phyloP scores from a whole-genome alignment of 2,113 vertebrate species.

The Hydrochoerus hydrochaeris region DNA sequence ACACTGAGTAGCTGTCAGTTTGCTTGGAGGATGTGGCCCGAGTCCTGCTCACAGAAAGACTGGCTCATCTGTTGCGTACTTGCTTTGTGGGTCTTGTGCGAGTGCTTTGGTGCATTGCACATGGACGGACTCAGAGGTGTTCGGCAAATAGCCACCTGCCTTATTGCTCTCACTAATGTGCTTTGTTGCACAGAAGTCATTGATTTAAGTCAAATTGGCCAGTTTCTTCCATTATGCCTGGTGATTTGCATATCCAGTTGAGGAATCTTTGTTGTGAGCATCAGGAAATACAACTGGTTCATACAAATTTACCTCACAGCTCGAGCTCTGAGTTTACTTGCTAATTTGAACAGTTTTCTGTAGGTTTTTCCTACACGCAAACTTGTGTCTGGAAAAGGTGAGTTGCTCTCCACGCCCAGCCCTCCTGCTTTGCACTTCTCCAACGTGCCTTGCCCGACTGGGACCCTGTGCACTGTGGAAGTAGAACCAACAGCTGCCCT shows the following conservation, averaged over 20 bases:
- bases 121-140: neutral
- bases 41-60: neutral
- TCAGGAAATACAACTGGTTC: neutral
- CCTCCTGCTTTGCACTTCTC: neutral
- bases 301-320: neutral
- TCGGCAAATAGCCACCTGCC: neutral
- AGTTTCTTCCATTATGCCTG: neutral
- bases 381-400: too few species aligned
- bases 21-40: neutral
- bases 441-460: rapidly evolving
- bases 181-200: neutral
- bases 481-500: too few species aligned
- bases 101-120: too few species aligned
- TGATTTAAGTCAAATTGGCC: too few species aligned
- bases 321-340: too few species aligned
- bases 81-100: neutral
- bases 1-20: neutral
- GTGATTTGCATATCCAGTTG: neutral
- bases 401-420: neutral
- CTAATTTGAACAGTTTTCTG: neutral
- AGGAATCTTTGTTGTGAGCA: neutral
- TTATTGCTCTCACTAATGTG: too few species aligned
- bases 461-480: neutral
- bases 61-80: neutral
- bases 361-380: neutral